Base-by-base conservation (phyloP, 2,888 invertebrate genomes). In the Drosophila putrida region DNA sequence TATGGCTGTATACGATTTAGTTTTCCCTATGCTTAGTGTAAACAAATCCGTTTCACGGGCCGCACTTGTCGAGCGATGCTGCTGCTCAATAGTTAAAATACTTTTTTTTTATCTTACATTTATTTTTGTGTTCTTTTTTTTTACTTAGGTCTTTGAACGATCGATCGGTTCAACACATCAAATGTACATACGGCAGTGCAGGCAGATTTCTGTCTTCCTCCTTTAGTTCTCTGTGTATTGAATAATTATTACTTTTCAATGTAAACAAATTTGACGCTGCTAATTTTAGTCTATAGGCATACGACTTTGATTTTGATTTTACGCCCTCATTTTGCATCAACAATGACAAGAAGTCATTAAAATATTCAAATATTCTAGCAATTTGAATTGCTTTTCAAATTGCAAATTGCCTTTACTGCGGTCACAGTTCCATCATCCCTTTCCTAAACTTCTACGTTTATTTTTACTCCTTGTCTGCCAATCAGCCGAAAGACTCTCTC, bases 171-270 rank as follows among this genome's bases (percentile, higher is more conserved):
- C 41, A 35, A 35, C 49, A 49, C 49, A 49, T 49, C 33, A 49
- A 33, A 20, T n/a, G 35, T 49, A 59, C 43, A 39, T 13, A 41
- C 33, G 20, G 38, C 41, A 28, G 55, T 47, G 25, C 43, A 36
- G 58, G n/a, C 49, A 74, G 73, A 84, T 79, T 84, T 88, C 77
- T 50, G 41, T 51, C 49, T 84, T 82, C 55, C 67, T 71, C 76
- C 74, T 31, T 25, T 13, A 53, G 33, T 77, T 76, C 71, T 58
- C 51, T 41, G 61, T 73, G 61, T 82, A 80, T 83, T 75, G 83
- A 88, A 82, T 90, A 90, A 90, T 91, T 90, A 91, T 90, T 91
- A 88, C 88, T 88, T 89, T 75, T 72, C 74, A 20, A 55, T 76
- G 79, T 88, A 87, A 87, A 87, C 86, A 87, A 75, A 62, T 68